A percentile compares a stretch with the other conserved stretches of the same genome.
Evolutionary conservation across 1,140 invertebrate species (phyloP).

Genomic region (Megalopta genalis): DNA sequence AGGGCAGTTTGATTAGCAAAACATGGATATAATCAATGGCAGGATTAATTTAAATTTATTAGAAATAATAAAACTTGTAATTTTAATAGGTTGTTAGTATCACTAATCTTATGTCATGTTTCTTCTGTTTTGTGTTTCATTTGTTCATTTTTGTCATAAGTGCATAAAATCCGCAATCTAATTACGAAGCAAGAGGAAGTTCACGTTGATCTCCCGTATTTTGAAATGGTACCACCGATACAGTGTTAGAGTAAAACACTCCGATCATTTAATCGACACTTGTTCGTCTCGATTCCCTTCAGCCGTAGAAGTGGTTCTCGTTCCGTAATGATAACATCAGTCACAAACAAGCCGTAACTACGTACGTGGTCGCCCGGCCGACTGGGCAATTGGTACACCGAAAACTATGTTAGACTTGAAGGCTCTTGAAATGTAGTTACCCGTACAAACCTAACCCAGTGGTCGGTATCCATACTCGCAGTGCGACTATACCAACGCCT

Average conservation of each 20-base stretch:
- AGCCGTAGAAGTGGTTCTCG: constrained; percentile 36
- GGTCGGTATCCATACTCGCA: not conserved
- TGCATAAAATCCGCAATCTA: too few relatives aligned
- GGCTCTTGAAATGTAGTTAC: constrained; percentile 42
- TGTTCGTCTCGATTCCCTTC: constrained; percentile 42
- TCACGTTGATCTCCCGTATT: too few relatives aligned
- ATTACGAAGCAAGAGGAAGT: too few relatives aligned
- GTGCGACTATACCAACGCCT: not conserved
- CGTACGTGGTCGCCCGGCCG: constrained; percentile 23
- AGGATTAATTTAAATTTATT: too few relatives aligned
- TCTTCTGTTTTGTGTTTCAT: too few relatives aligned
- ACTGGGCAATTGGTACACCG: constrained; percentile 32
- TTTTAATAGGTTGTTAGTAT: too few relatives aligned
- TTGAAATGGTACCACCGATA: not conserved
- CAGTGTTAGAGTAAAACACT: not conserved
- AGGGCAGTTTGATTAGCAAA: too few relatives aligned
- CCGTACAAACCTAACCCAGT: constrained; percentile 11
- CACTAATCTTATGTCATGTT: too few relatives aligned
- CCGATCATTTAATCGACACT: constrained; percentile 5
- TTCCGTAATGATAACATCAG: constrained; percentile 41
- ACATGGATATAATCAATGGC: too few relatives aligned
- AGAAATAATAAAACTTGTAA: too few relatives aligned
- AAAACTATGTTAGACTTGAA: constrained; percentile 55
- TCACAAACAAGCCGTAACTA: constrained; percentile 62
- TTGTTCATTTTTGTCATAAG: too few relatives aligned